Evolutionary conservation across 1,140 invertebrate species (phyloP).

Genomic region (Diploscapter pachys): DNA sequence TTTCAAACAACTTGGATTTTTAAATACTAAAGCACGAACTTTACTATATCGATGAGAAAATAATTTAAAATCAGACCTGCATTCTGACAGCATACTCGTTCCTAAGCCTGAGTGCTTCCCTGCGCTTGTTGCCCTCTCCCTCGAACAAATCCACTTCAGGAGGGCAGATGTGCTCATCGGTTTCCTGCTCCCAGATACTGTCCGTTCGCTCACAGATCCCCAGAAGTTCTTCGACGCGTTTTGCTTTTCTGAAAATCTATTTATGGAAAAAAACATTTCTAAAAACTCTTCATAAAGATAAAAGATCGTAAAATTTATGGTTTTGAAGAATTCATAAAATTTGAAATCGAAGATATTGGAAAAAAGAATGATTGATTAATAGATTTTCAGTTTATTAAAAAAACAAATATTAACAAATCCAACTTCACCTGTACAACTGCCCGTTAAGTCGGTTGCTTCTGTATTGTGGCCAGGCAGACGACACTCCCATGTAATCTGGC

Average conservation of each 20-base stretch:
- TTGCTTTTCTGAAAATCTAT: slow-evolving; percentile 34
- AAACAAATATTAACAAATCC: too few relatives aligned
- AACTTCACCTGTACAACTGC: slow-evolving; percentile 44
- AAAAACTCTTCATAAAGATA: too few relatives aligned
- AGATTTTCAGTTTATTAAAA: too few relatives aligned
- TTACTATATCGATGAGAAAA: too few relatives aligned
- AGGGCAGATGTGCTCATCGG: slow-evolving; percentile 20
- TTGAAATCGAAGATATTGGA: too few relatives aligned
- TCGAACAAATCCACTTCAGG: slow-evolving; percentile 22
- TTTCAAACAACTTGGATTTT: too few relatives aligned
- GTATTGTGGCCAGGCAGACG: slow-evolving; percentile 43
- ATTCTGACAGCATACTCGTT: slow-evolving; percentile 38
- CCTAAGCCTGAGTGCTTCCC: slow-evolving; percentile 23
- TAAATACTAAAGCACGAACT: too few relatives aligned
- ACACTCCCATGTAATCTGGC: slow-evolving; percentile 54
- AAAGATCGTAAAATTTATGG: too few relatives aligned
- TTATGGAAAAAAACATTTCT: neutral
- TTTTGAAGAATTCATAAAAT: too few relatives aligned
- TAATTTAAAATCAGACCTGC: slow-evolving; percentile 10
- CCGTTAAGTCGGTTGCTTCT: slow-evolving; percentile 54
- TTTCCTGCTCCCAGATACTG: slow-evolving; percentile 16
- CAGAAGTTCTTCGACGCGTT: slow-evolving; percentile 35
- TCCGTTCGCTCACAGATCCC: slow-evolving; percentile 16
- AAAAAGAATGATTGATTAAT: too few relatives aligned
- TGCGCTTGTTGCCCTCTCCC: slow-evolving; percentile 10